Conservation (phyloP, 2,113 vertebrate genomes). For the Trogon surrucura region DNA sequence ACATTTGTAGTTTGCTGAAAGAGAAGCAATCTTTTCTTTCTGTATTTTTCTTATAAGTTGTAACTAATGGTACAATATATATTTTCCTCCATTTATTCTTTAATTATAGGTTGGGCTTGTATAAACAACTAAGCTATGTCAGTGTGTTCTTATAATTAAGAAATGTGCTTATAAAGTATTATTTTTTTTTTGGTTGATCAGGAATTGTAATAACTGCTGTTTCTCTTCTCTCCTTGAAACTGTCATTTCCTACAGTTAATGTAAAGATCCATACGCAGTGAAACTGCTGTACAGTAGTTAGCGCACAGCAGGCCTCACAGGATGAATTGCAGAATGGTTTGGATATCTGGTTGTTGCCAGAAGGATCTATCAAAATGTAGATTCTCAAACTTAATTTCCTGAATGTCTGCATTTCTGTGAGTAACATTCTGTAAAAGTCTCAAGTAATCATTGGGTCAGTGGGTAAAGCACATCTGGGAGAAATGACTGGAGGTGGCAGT, state of each 20-base stretch:
- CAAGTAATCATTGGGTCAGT: background rate
- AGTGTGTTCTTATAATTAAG: background rate
- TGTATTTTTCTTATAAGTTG: background rate
- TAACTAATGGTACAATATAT: background rate
- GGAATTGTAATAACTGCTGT: background rate
- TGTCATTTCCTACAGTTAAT: background rate
- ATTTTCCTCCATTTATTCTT: background rate
- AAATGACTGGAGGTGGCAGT: background rate
- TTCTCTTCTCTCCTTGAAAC: background rate
- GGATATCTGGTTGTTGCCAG: background rate
- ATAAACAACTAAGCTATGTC: background rate
- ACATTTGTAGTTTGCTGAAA: background rate
- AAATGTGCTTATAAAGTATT: background rate
- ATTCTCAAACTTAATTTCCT: background rate
- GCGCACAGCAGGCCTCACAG: background rate
- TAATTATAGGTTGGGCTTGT: background rate
- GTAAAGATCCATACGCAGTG: background rate
- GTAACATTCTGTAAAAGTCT: background rate
- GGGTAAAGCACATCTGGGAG: accelerated
- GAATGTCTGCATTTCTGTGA: background rate
- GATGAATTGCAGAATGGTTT: background rate
- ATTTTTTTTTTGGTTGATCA: background rate
- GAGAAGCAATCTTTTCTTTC: background rate
- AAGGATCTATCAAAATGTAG: background rate
- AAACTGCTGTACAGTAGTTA: background rate